Conservation (phyloP, 2,888 invertebrate genomes). For the Pycnomerus fuliginosus region DNA sequence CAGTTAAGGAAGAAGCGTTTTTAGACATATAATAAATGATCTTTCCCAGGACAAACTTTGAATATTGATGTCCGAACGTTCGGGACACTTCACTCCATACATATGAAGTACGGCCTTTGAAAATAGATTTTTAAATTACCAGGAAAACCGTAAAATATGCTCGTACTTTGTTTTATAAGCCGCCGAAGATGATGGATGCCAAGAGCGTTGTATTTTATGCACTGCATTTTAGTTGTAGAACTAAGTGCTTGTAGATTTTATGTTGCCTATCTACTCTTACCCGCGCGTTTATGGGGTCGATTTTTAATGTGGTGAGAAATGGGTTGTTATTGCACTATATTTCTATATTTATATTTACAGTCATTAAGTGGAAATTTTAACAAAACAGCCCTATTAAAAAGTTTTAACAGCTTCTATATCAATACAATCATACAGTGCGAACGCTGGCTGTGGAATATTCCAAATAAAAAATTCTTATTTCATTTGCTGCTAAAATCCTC, state of each 20-base stretch:
- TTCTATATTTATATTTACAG: no score
- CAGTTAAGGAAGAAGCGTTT: conserved; percentile 37
- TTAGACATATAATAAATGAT: conserved; percentile 51
- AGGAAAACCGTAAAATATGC: conserved; percentile 36
- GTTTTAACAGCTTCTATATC: no score
- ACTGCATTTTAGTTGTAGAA: conserved; percentile 5
- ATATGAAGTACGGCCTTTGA: conserved; percentile 41
- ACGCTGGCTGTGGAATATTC: no score
- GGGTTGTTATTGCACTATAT: no score
- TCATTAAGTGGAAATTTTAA: no score
- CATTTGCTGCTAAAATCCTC: no score
- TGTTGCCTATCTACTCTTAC: no score
- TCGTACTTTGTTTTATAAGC: conserved; percentile 27
- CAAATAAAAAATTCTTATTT: no score
- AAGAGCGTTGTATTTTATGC: conserved; percentile 11
- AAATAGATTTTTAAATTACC: conserved; percentile 48
- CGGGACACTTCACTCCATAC: conserved; percentile 40
- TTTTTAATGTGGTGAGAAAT: no score
- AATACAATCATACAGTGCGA: no score
- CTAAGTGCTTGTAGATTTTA: conserved; percentile 6
- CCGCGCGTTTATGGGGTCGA: no score
- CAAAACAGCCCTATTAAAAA: no score
- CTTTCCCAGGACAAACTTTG: conserved; percentile 48
- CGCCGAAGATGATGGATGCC: conserved; percentile 19
- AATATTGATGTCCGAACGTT: conserved; percentile 51